A percentile compares a stretch with the other conserved stretches of the same genome.
Conservation (phyloP, 2,888 invertebrate species). For the Amphipoea oculea region DNA sequence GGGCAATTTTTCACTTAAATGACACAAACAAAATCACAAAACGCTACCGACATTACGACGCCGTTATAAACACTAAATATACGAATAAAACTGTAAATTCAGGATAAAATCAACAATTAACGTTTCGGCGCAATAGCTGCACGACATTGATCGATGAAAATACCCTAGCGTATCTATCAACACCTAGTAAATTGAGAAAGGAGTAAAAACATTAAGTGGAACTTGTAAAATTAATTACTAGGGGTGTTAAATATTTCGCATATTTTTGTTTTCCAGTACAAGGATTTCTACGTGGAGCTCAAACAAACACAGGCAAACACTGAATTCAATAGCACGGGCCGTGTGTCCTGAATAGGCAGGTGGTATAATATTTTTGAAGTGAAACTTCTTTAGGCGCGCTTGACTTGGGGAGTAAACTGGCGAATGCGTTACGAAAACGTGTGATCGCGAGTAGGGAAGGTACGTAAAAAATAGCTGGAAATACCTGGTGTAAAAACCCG, state of each 20-base stretch:
- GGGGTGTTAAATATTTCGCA: slow-evolving; percentile 25
- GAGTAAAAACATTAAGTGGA: slow-evolving; percentile 53
- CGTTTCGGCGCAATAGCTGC: slow-evolving; percentile 61
- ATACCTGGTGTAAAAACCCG: too few relatives aligned
- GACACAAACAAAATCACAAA: slow-evolving; percentile 63
- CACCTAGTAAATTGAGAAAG: slow-evolving; percentile 60
- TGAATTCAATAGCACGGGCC: slow-evolving; percentile 65
- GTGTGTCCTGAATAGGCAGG: slow-evolving; percentile 64
- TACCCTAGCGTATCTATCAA: slow-evolving; percentile 64
- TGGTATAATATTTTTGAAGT: slow-evolving; percentile 73
- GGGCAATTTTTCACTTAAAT: slow-evolving; percentile 72
- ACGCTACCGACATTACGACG: slow-evolving; percentile 10
- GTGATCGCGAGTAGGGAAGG: too few relatives aligned
- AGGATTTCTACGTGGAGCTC: slow-evolving; percentile 20
- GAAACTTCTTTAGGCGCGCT: too few relatives aligned
- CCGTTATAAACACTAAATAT: slow-evolving; percentile 35
- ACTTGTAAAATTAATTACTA: slow-evolving; percentile 55
- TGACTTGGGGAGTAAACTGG: too few relatives aligned
- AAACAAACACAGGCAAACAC: slow-evolving; percentile 45
- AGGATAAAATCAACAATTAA: slow-evolving; percentile 63
- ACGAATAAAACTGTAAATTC: slow-evolving; percentile 44
- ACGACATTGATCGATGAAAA: slow-evolving; percentile 73
- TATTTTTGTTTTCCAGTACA: slow-evolving; percentile 29
- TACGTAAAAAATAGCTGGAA: too few relatives aligned
- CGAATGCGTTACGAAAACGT: too few relatives aligned